These are phyloP conservation scores for Oconnorella tubifera DNA, from an alignment of 2,888 invertebrate genomes.

Conservation along the genomic window DNA sequence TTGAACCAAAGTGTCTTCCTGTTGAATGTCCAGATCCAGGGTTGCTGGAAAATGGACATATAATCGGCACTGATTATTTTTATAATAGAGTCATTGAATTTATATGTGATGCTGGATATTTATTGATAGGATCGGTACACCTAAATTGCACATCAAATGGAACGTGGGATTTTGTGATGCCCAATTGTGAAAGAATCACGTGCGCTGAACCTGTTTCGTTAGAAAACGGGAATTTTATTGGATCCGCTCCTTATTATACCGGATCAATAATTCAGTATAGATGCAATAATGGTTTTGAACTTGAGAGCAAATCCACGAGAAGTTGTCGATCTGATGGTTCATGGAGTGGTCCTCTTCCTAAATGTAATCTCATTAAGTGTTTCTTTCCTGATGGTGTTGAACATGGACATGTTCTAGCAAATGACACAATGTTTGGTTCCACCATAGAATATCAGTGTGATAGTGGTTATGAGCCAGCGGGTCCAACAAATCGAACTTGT, in stretches of 20 bases:
- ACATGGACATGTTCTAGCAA: slow-evolving; percentile 15
- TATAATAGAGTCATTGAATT: slow-evolving; percentile 17
- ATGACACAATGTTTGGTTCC: slow-evolving; percentile 20
- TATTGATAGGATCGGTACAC: slow-evolving; percentile 17
- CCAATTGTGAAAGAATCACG: slow-evolving; percentile 30
- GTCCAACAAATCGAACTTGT: slow-evolving; percentile 42
- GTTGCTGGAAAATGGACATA: slow-evolving; percentile 19
- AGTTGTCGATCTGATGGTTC: slow-evolving; percentile 46
- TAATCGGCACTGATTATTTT: slow-evolving; percentile 15
- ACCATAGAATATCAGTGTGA: slow-evolving; percentile 40
- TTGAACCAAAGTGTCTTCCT: slow-evolving; percentile 26
- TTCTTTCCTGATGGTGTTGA: slow-evolving; percentile 16
- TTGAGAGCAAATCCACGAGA: slow-evolving; percentile 31
- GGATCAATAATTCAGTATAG: slow-evolving; percentile 29
- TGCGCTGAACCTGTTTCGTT: slow-evolving; percentile 34
- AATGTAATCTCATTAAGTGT: slow-evolving; percentile 36
- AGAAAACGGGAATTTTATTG: slow-evolving; percentile 15
- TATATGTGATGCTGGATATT: slow-evolving; percentile 28
- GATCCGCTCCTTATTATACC: slow-evolving; percentile 10
- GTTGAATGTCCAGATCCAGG: slow-evolving; percentile 25
- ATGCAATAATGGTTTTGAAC: slow-evolving; percentile 27
- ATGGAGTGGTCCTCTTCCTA: slow-evolving; percentile 47
- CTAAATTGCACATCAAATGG: slow-evolving; percentile 19
- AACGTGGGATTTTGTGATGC: slow-evolving; percentile 23
- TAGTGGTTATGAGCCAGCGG: slow-evolving; percentile 47